Evolutionary conservation across 2,113 vertebrate species (phyloP).

Genomic region (Accipiter virgatus): DNA sequence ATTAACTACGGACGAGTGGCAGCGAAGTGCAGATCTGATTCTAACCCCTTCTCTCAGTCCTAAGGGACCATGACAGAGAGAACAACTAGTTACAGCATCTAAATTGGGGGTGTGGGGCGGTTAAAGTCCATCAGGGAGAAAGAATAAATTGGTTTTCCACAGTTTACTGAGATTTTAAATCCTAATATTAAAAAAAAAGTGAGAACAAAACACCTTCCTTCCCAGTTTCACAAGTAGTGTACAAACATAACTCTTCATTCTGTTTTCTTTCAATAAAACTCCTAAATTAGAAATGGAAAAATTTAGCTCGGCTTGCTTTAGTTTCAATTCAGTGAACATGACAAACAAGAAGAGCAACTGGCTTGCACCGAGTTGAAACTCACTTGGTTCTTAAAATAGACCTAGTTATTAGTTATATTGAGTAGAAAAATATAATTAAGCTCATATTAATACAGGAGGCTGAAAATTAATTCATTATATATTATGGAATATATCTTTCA

Average conservation of each 20-base stretch:
- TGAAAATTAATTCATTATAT: neutral
- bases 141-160: neutral
- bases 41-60: neutral
- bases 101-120: too few relatives aligned
- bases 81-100: neutral
- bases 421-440: neutral
- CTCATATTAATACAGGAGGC: neutral
- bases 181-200: neutral
- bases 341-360: neutral
- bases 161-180: neutral
- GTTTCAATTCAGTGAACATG: neutral
- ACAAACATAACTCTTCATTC: neutral
- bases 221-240: neutral
- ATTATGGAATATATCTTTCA: neutral
- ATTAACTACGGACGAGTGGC: neutral
- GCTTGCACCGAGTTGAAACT: neutral
- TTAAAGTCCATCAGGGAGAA: neutral
- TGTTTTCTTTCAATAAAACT: neutral
- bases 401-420: neutral
- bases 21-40: neutral
- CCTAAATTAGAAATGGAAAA: neutral
- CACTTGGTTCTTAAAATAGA: neutral
- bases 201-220: neutral
- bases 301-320: neutral
- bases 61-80: neutral